Conservation (phyloP, 2,888 invertebrate species). For the Troglohyphantes excavatus region DNA sequence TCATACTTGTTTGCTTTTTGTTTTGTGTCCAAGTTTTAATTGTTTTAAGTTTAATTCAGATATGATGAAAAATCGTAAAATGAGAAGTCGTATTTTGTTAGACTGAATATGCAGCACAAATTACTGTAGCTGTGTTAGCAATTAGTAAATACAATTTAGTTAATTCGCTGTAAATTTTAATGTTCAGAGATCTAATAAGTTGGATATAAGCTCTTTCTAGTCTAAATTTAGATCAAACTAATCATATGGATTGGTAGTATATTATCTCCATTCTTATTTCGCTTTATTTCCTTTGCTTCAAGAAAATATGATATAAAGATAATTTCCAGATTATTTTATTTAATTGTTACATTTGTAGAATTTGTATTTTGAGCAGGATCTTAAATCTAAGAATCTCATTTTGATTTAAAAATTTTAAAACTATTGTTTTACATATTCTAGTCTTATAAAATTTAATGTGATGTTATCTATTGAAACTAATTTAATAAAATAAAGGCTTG, state of each 20-base stretch:
- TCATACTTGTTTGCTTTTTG: too few relatives aligned
- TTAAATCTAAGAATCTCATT: slow-evolving; percentile 3
- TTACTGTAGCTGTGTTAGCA: neutral
- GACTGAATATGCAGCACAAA: neutral
- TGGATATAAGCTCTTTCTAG: neutral
- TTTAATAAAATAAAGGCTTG: neutral
- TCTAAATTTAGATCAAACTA: neutral
- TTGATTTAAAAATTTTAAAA: neutral
- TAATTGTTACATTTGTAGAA: neutral
- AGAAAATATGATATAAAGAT: too few relatives aligned
- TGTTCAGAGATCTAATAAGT: neutral
- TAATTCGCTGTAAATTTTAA: neutral
- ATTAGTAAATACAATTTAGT: neutral
- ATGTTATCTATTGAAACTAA: neutral
- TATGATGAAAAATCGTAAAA: neutral
- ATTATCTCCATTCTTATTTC: too few relatives aligned
- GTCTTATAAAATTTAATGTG: slow-evolving; percentile 5
- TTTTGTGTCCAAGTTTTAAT: too few relatives aligned
- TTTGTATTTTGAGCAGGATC: neutral
- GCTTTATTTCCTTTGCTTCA: too few relatives aligned
- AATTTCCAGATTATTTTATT: too few relatives aligned
- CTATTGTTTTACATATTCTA: neutral
- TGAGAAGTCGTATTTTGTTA: neutral
- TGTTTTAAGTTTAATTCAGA: too few relatives aligned
- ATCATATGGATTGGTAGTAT: neutral